Conservation (phyloP, 2,888 invertebrate species). For the Andrena bicolor region DNA sequence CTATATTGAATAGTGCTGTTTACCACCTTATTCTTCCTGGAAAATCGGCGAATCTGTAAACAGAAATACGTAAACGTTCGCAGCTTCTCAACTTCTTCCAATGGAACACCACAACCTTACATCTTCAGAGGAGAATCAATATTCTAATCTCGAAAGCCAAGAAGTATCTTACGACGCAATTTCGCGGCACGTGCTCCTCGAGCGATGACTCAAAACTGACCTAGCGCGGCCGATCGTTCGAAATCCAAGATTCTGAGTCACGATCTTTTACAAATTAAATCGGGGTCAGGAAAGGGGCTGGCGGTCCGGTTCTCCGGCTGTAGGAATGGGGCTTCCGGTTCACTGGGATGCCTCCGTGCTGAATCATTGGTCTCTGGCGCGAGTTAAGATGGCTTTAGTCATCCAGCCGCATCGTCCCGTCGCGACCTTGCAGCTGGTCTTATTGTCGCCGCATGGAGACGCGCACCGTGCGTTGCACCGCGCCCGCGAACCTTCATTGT, state of each 20-base stretch:
- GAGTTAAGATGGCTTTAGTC: constrained; percentile 60
- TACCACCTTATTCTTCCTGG: too few species aligned
- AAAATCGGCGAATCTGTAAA: too few species aligned
- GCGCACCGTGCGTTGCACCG: constrained; percentile 33
- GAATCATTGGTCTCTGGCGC: constrained; percentile 70
- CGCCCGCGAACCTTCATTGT: constrained; percentile 56
- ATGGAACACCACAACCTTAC: not conserved
- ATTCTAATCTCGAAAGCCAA: constrained; percentile 31
- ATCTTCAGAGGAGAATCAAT: constrained; percentile 2
- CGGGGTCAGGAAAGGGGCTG: constrained; percentile 47
- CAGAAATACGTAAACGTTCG: too few species aligned
- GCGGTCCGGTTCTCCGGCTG: constrained; percentile 6
- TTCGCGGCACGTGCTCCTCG: constrained; percentile 5
- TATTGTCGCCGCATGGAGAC: constrained; percentile 39
- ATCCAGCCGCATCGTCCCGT: constrained; percentile 47
- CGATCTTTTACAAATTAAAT: constrained; percentile 56
- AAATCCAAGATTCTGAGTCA: constrained; percentile 60
- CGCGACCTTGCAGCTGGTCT: constrained; percentile 62
- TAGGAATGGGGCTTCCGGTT: constrained; percentile 69
- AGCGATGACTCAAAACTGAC: constrained; percentile 52
- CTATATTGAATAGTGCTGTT: too few species aligned
- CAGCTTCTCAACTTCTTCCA: too few species aligned
- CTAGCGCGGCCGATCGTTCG: constrained; percentile 19
- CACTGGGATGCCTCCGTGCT: constrained; percentile 68
- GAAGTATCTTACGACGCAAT: constrained; percentile 26